Evolutionary conservation across 1,140 invertebrate species (phyloP).

Genomic region (Globodera rostochiensis): DNA sequence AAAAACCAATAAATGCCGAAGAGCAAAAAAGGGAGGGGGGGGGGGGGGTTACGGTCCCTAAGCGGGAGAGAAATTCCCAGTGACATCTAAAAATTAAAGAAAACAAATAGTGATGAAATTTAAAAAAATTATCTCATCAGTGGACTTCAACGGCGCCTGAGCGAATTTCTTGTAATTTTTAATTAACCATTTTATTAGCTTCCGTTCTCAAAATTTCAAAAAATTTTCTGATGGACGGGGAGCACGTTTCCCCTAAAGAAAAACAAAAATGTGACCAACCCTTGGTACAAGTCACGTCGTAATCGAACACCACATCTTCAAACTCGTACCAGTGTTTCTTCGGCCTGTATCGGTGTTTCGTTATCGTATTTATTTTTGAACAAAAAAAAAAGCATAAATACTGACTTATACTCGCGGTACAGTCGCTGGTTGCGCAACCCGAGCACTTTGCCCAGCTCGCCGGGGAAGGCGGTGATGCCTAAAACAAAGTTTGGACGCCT

Average conservation of each 20-base stretch:
- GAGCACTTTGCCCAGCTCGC: constrained; percentile 52
- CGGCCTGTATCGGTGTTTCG: constrained; percentile 31
- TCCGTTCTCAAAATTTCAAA: no score
- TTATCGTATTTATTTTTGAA: no score
- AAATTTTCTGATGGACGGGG: no score
- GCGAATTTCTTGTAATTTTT: no score
- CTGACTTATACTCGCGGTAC: constrained; percentile 46
- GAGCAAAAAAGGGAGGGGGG: not conserved
- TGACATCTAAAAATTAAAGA: no score
- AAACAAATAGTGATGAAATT: no score
- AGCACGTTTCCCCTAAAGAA: no score
- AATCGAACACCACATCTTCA: constrained; percentile 57
- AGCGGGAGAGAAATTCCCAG: not conserved
- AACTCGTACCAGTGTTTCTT: constrained; percentile 64
- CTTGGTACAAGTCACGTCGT: constrained; percentile 8
- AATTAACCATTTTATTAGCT: constrained; percentile 28
- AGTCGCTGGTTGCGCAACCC: constrained; percentile 57
- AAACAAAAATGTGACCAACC: not conserved
- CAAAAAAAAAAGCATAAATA: no score
- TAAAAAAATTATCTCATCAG: no score
- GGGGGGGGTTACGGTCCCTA: not conserved
- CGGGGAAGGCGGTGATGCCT: constrained; percentile 63
- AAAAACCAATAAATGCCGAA: no score
- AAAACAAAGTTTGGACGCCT: constrained; percentile 12
- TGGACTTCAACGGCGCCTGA: no score